These are phyloP conservation scores for Carabus problematicus DNA, from an alignment of 2,888 invertebrate genomes.

Conservation along the genomic window DNA sequence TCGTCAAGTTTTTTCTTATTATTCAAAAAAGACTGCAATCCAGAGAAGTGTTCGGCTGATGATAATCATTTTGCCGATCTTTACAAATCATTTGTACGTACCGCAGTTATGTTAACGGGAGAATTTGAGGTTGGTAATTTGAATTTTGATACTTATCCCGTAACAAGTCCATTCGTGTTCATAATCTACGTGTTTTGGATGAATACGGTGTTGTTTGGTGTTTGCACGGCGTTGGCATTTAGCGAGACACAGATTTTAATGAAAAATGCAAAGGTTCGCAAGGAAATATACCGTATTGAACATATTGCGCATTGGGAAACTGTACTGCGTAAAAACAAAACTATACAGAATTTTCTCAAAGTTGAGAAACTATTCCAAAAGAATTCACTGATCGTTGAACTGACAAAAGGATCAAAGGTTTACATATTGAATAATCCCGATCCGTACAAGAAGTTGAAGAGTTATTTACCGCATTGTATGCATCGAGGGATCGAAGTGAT, in stretches of 20 bases:
- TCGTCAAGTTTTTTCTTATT: slow-evolving; percentile 28
- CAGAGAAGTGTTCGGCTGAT: not conserved
- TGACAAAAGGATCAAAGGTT: slow-evolving; percentile 25
- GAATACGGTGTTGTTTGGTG: slow-evolving; percentile 38
- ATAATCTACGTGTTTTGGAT: slow-evolving; percentile 33
- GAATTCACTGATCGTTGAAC: slow-evolving; percentile 26
- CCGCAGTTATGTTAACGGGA: slow-evolving; percentile 33
- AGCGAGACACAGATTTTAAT: slow-evolving; percentile 33
- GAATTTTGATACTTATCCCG: slow-evolving; percentile 17
- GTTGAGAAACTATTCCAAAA: slow-evolving; percentile 33
- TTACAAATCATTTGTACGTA: slow-evolving; percentile 19
- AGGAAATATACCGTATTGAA: slow-evolving; percentile 36
- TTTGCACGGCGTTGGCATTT: slow-evolving; percentile 33
- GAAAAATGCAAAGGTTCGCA: slow-evolving; percentile 16
- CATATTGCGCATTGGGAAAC: slow-evolving; percentile 36
- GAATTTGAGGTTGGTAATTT: slow-evolving; percentile 31
- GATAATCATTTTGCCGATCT: not conserved
- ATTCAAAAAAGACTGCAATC: slow-evolving; percentile 12
- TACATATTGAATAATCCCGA: slow-evolving; percentile 38
- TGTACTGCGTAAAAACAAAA: slow-evolving; percentile 31
- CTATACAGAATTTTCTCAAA: slow-evolving; percentile 32
- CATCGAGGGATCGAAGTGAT: slow-evolving; percentile 29
- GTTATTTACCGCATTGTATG: slow-evolving; percentile 26
- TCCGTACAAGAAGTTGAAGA: slow-evolving; percentile 32
- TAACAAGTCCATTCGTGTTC: slow-evolving; percentile 15